Percentiles rank a stretch among this genome's conserved stretches.
Conservation (phyloP, 2,113 vertebrate species). For the Rhabdomys dilectus region DNA sequence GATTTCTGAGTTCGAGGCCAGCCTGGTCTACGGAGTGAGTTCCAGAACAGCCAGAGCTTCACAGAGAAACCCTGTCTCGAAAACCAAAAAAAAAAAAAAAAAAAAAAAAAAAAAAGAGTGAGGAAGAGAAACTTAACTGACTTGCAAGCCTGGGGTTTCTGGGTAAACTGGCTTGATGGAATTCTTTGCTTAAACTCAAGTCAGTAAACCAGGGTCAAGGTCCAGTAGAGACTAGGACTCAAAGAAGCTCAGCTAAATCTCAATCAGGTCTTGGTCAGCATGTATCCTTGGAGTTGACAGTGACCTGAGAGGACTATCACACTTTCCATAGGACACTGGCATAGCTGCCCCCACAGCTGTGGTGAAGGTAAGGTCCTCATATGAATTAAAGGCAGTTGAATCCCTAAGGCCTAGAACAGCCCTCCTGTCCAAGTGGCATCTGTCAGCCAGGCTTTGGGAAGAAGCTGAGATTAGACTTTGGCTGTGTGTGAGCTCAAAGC, state of each 20-base stretch:
- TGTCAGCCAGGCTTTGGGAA: not conserved
- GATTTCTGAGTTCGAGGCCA: too few relatives aligned
- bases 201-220: not conserved
- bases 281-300: not conserved
- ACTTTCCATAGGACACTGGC: too few relatives aligned
- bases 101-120: too few relatives aligned
- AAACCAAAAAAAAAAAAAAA: too few relatives aligned
- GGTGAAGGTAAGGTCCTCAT: not conserved
- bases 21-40: too few relatives aligned
- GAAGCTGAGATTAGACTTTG: not conserved
- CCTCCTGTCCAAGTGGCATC: fast-evolving
- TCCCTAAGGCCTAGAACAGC: not conserved
- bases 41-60: too few relatives aligned
- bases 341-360: not conserved
- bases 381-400: not conserved
- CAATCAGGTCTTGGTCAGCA: not conserved
- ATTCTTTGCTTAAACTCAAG: not conserved
- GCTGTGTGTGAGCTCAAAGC: not conserved
- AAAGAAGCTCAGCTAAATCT: not conserved
- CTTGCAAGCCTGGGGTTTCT: not conserved
- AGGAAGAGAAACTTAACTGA: not conserved
- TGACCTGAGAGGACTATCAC: not conserved
- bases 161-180: too few relatives aligned
- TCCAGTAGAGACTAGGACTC: not conserved
- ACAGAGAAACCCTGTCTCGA: too few relatives aligned